These are phyloP conservation scores for Adrianichthys oophorus DNA, from an alignment of 2,797 vertebrate species.

Conservation along the genomic window DNA sequence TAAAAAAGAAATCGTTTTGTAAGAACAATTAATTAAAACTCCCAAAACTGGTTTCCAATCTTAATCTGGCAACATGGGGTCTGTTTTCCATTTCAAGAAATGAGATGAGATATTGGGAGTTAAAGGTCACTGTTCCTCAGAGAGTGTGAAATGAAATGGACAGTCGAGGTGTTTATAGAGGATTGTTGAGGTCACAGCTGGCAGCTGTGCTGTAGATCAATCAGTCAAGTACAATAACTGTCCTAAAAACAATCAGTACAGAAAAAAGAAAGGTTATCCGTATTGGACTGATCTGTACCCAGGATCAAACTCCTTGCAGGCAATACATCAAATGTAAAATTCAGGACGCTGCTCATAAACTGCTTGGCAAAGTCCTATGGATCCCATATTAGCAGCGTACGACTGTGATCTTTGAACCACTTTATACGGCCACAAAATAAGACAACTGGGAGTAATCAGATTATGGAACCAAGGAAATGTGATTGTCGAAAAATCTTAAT, in stretches of 20 bases:
- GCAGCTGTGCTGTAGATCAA: slow-evolving; percentile 23
- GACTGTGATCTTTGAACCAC: no score
- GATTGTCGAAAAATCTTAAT: no score
- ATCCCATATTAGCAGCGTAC: no score
- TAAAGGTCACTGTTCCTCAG: slow-evolving; percentile 53
- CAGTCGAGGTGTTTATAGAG: slow-evolving; percentile 28
- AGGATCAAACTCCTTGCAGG: neutral
- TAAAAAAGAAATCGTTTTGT: no score
- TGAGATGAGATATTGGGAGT: slow-evolving; percentile 41
- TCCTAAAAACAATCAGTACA: neutral
- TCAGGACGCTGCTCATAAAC: no score
- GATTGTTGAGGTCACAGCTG: slow-evolving; percentile 41
- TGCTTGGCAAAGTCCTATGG: no score
- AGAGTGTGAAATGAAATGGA: slow-evolving; percentile 46
- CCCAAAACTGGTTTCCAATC: slow-evolving; percentile 18
- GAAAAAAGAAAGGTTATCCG: neutral
- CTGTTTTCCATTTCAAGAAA: slow-evolving; percentile 54
- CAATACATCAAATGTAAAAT: neutral
- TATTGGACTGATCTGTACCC: neutral
- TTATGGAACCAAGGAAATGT: no score
- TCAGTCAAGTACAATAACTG: slow-evolving; percentile 12
- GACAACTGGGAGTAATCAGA: no score
- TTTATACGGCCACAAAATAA: no score
- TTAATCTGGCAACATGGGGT: slow-evolving; percentile 25
- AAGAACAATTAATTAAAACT: no score